phyloP scores from a whole-genome alignment of 2,113 vertebrate genomes.

The Calidris pygmaea region DNA sequence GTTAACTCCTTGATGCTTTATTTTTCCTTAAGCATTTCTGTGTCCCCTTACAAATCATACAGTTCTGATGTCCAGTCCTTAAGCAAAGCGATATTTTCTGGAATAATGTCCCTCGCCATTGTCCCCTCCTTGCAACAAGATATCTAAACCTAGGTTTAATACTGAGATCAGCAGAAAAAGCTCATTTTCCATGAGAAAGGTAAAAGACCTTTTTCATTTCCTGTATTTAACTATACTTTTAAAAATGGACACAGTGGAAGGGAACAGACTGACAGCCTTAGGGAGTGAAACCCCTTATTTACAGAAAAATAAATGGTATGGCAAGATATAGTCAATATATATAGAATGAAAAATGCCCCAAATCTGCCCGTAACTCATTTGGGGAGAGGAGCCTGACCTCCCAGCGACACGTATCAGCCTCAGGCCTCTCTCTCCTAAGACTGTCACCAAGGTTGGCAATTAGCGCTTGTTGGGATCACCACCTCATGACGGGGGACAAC shows the following conservation, averaged over 20 bases:
- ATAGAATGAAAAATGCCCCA: not conserved
- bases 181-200: not conserved
- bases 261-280: not conserved
- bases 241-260: not conserved
- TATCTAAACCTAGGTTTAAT: not conserved
- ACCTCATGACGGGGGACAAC: fast-evolving
- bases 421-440: not conserved
- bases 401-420: fast-evolving
- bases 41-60: not conserved
- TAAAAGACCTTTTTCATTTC: not conserved
- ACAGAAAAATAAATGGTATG: not conserved
- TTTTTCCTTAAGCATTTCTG: not conserved
- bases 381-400: not conserved
- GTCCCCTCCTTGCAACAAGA: not conserved
- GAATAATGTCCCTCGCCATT: not conserved
- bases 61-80: not conserved
- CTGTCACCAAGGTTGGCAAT: not conserved
- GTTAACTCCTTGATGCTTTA: not conserved
- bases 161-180: not conserved
- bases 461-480: not conserved
- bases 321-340: not conserved
- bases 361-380: not conserved
- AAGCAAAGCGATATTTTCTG: not conserved
- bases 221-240: not conserved
- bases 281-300: not conserved